These are phyloP conservation scores for Acrossocheilus wenchowensis DNA, from an alignment of 2,797 vertebrate genomes.

Conservation along the genomic window DNA sequence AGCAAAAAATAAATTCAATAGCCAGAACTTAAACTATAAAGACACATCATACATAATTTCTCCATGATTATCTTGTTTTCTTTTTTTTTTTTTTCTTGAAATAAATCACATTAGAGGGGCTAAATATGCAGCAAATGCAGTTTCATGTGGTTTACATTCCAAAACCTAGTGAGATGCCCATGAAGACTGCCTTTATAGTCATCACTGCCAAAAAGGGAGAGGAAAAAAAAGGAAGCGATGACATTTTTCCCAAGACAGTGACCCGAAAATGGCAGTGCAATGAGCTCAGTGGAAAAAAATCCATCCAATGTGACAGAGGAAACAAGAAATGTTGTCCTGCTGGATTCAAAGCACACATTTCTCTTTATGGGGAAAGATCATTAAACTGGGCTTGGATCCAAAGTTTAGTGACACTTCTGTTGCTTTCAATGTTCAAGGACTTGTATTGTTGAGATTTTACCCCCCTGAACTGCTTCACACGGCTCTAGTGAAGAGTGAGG, in stretches of 20 bases:
- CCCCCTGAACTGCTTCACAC: neutral
- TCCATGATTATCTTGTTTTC: neutral
- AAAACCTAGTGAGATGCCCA: neutral
- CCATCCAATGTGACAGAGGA: neutral
- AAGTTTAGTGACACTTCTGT: too few relatives aligned
- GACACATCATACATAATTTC: neutral
- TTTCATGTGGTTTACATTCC: too few relatives aligned
- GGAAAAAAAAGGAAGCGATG: neutral
- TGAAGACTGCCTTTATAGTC: neutral
- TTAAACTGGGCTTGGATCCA: neutral
- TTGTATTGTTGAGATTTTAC: neutral
- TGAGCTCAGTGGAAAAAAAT: constrained; percentile 1
- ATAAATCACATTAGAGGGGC: neutral
- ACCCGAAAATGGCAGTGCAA: neutral
- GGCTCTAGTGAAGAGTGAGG: neutral
- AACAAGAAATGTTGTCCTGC: neutral
- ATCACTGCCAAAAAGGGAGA: neutral
- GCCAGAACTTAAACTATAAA: neutral
- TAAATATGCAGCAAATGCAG: neutral
- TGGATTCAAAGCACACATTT: neutral
- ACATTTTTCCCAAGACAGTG: neutral
- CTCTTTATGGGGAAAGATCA: neutral
- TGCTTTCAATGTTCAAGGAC: neutral
- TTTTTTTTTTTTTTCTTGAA: neutral
- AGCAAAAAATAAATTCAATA: neutral